Evolutionary conservation across 2,888 invertebrate species (phyloP).

Genomic region (Tanaodytes sp.): DNA sequence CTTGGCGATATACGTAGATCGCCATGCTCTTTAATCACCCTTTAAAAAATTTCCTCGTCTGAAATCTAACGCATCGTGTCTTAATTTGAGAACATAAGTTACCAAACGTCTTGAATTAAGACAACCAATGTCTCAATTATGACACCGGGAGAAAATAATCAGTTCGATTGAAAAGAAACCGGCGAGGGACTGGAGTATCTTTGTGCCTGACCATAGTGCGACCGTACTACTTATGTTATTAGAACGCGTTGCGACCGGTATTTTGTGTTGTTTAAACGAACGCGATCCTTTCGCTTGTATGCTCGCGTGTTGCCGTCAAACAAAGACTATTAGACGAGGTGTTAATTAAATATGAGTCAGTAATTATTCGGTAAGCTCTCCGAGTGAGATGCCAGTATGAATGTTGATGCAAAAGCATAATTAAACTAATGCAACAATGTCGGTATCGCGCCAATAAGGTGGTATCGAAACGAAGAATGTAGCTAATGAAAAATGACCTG

Average conservation of each 20-base stretch:
- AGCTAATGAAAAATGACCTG: constrained; percentile 41
- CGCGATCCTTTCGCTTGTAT: background rate
- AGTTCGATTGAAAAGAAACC: too few relatives aligned
- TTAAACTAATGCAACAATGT: constrained; percentile 36
- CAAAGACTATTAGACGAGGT: background rate
- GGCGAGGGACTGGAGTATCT: too few relatives aligned
- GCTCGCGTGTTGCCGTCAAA: background rate
- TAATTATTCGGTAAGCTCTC: constrained; percentile 36
- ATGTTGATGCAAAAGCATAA: constrained; percentile 35
- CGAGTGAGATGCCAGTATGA: constrained; percentile 16
- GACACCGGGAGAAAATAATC: too few relatives aligned
- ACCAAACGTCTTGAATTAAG: too few relatives aligned
- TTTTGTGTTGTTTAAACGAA: background rate
- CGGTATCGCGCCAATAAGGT: background rate
- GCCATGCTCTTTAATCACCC: too few relatives aligned
- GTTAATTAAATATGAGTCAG: constrained; percentile 29
- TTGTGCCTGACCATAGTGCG: constrained; percentile 17
- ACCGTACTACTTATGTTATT: constrained; percentile 11
- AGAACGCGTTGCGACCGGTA: background rate
- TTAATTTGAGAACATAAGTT: too few relatives aligned
- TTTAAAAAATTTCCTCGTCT: too few relatives aligned
- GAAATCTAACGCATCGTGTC: too few relatives aligned
- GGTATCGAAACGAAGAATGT: constrained; percentile 20
- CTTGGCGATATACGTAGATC: too few relatives aligned
- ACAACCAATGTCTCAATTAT: too few relatives aligned